Evolutionary conservation across 1,140 invertebrate genomes (phyloP).

Genomic region (Tenebrio molitor): DNA sequence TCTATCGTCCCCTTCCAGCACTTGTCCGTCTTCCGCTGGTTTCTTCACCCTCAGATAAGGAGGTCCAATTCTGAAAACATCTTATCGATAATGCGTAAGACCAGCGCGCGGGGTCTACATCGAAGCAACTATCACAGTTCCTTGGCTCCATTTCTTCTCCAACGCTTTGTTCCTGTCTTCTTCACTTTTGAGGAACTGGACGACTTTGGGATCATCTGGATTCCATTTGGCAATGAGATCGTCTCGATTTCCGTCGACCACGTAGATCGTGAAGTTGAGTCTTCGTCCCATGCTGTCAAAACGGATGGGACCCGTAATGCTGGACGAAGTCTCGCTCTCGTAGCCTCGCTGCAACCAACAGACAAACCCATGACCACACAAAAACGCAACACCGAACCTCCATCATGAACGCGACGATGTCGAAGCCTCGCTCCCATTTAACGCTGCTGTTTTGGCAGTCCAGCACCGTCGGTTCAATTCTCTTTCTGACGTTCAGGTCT

Average conservation of each 20-base stretch:
- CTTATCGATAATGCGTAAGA: constrained; percentile 49
- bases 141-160: neutral
- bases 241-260: constrained; percentile 52
- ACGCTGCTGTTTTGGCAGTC: neutral
- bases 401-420: neutral
- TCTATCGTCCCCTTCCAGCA: constrained; percentile 71
- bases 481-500: neutral
- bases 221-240: constrained; percentile 62
- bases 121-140: constrained; percentile 51
- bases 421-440: neutral
- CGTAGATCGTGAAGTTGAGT: constrained; percentile 54
- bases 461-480: neutral
- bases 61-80: constrained; percentile 69
- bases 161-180: constrained; percentile 58
- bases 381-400: constrained; percentile 1
- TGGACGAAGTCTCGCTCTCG: neutral
- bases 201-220: constrained; percentile 65
- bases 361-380: neutral
- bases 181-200: constrained; percentile 63
- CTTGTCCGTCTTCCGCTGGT: constrained; percentile 67
- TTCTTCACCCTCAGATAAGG: constrained; percentile 79
- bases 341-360: too few species aligned
- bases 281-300: constrained; percentile 67
- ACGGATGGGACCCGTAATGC: constrained; percentile 81
- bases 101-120: neutral